Percentiles rank a stretch among this genome's conserved stretches.
Conservation (phyloP, 2,113 vertebrate genomes). For the Anhinga anhinga region DNA sequence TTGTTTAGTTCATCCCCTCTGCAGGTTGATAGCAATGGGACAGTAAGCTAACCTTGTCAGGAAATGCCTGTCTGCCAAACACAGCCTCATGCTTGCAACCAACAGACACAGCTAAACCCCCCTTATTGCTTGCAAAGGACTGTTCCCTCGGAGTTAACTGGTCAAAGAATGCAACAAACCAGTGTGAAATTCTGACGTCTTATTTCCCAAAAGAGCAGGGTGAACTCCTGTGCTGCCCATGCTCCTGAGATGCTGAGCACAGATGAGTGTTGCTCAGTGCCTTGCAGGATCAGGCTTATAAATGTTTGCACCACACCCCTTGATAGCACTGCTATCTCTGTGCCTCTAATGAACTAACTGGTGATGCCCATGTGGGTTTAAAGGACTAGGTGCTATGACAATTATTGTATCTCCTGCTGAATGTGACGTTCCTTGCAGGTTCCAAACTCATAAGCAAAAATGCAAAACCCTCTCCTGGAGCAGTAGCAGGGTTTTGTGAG, state of each 20-base stretch:
- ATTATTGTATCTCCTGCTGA: neutral
- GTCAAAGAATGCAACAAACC: neutral
- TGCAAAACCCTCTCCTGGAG: neutral
- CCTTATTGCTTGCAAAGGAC: neutral
- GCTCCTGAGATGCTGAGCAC: neutral
- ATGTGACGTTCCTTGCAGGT: accelerated
- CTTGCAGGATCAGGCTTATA: neutral
- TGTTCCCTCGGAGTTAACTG: neutral
- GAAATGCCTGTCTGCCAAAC: constrained; percentile 2
- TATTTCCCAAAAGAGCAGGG: neutral
- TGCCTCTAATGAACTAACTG: neutral
- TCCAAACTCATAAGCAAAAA: neutral
- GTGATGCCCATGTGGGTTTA: neutral
- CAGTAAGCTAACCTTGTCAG: constrained; percentile 42
- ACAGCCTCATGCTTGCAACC: neutral
- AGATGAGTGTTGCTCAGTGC: neutral
- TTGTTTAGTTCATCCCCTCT: constrained; percentile 51
- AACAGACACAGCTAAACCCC: neutral
- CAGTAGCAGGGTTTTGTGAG: neutral
- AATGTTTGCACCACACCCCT: neutral
- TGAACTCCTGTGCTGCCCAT: neutral
- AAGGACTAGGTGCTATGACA: neutral
- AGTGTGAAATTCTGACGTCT: neutral
- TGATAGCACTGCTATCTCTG: neutral
- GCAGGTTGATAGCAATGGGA: constrained; percentile 31